A percentile compares a stretch with the other conserved stretches of the same genome.
Evolutionary conservation across 1,140 invertebrate species (phyloP).

Genomic region (Drosophila kanapiae): DNA sequence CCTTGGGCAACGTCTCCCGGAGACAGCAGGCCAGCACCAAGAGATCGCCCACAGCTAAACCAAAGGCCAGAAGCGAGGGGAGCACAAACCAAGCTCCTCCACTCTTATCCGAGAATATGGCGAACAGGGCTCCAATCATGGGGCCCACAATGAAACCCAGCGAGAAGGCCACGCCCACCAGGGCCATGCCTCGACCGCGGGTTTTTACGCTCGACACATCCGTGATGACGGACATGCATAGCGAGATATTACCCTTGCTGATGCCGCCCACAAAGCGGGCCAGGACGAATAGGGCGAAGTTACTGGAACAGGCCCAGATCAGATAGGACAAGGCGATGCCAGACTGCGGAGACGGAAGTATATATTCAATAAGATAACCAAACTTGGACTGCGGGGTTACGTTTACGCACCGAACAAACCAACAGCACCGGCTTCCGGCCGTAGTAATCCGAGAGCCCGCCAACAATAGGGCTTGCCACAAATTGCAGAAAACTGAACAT

Average conservation of each 20-base stretch:
- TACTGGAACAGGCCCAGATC: conserved; percentile 95
- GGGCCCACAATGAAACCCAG: conserved; percentile 98
- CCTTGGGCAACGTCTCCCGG: conserved; percentile 94
- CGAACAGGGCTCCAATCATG: conserved; percentile 96
- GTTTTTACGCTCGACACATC: conserved; percentile 94
- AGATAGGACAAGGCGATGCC: conserved; percentile 95
- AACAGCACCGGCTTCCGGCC: conserved; percentile 95
- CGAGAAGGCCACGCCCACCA: conserved; percentile 98
- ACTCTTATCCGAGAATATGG: conserved; percentile 89
- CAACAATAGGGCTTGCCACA: conserved; percentile 96
- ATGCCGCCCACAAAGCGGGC: conserved; percentile 97
- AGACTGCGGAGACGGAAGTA: conserved; percentile 85
- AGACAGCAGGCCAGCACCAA: conserved; percentile 91
- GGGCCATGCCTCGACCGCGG: conserved; percentile 97
- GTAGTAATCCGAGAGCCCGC: conserved; percentile 97
- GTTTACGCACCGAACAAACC: conserved; percentile 91
- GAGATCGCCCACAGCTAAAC: conserved; percentile 92
- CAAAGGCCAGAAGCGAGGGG: conserved; percentile 95
- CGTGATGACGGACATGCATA: conserved; percentile 97
- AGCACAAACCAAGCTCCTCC: conserved; percentile 91
- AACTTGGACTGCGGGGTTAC: neutral
- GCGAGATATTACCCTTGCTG: conserved; percentile 98
- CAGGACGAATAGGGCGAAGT: conserved; percentile 96
- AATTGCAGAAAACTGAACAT: conserved; percentile 99
- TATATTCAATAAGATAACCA: neutral